Evolutionary conservation across 1,140 invertebrate genomes (phyloP), one percentile per base, ranked within the genome.

Genomic region (Conopomorpha cramerella): DNA sequence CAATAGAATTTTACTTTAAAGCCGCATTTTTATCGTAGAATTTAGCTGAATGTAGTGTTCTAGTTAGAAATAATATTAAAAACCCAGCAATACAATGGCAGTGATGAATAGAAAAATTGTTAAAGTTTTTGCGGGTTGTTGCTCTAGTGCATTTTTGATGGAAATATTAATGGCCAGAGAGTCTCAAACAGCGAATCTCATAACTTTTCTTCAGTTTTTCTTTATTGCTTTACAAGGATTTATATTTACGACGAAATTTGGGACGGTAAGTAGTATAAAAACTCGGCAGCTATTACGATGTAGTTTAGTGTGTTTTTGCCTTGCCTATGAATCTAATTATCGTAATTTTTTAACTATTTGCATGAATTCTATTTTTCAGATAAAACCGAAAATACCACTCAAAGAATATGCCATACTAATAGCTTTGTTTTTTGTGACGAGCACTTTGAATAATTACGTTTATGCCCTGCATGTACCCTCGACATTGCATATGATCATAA

Each of bases 401-500:
- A 56, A 45, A 34, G 55, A 71, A 31, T 76, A 76, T 53, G 44
- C 53, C 17, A 38, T 67, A 30, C 40, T 76, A 26, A 58, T 71
- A 29, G 38, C 44, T 31, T 58, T 76, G 25, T 72, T 65, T 62
- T 72, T 76, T 49, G 16, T 67, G 14, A 70, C 71, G 30, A 68
- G 64, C 51, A 64, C 70, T 27, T 57, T 64, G 6, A 76, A 76
- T 59, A 76, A 76, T 37, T 72, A 67, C 65, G 71, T 71, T 10
- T 76, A 76, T 42, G 53, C 55, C 41, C 62, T 76, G 51, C 67
- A 76, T 65, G 71, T 76, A 31, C 66, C 66, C 19, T 65, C 71
- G 13, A 76, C 71, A 8, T 47, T 76, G 34, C 71, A 76, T 49
- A 76, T 76, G 71, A 76, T 76, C 17, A 72, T 76, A 52, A 55